These are phyloP conservation scores for Pteropus alecto DNA, from an alignment of 2,113 vertebrate genomes.

Conservation along the genomic window DNA sequence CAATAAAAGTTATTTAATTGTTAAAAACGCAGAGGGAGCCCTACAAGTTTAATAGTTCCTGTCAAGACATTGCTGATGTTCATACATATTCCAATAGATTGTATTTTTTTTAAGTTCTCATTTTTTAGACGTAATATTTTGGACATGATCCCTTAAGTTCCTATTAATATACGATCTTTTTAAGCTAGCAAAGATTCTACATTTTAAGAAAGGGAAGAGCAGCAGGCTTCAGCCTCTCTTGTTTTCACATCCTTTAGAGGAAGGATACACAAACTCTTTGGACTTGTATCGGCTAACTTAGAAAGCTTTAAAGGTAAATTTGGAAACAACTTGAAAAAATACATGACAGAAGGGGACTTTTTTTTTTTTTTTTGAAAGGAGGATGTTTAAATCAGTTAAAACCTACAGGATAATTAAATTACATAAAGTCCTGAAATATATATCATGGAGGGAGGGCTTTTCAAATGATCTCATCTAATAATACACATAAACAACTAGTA, in stretches of 20 bases:
- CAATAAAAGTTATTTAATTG: background rate
- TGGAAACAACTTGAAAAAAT: conserved; percentile 40
- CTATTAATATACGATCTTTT: background rate
- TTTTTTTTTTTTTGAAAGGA: background rate
- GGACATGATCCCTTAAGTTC: background rate
- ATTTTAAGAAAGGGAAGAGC: background rate
- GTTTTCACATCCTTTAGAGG: background rate
- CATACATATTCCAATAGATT: background rate
- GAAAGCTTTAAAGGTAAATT: conserved; percentile 29
- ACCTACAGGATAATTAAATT: background rate
- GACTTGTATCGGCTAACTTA: conserved; percentile 15
- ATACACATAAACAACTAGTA: background rate
- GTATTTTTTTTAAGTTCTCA: background rate
- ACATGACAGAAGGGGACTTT: background rate
- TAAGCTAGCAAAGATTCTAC: conserved; percentile 8
- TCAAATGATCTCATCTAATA: background rate
- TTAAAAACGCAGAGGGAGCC: background rate
- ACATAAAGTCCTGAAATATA: background rate
- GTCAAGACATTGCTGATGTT: background rate
- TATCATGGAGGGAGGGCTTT: background rate
- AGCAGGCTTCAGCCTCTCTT: background rate
- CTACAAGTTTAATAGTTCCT: background rate
- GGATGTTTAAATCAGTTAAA: background rate
- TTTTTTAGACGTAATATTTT: conserved; percentile 20
- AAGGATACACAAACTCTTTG: background rate